Conservation (phyloP, 2,113 vertebrate species). For the Pongo abelii region DNA sequence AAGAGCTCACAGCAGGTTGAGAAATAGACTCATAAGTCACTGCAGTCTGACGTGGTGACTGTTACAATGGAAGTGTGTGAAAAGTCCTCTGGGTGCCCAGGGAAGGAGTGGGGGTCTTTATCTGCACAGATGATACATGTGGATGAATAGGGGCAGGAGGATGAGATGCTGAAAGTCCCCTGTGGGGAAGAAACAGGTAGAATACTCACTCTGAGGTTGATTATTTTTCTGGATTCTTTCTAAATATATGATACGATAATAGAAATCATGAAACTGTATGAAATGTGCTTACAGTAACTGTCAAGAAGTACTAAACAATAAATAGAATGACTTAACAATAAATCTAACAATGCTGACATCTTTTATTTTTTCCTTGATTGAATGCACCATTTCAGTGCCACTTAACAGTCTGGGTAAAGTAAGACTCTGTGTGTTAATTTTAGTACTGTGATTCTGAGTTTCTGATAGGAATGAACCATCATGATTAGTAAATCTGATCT, state of each 20-base stretch:
- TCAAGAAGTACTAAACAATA: neutral
- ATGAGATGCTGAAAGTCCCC: neutral
- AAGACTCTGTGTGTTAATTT: neutral
- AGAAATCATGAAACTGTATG: neutral
- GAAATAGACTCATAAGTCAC: neutral
- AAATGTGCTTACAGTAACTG: neutral
- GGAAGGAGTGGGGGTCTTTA: neutral
- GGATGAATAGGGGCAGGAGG: neutral
- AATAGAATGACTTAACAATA: neutral
- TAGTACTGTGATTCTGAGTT: neutral
- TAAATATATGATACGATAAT: neutral
- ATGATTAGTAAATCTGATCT: neutral
- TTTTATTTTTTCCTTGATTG: neutral
- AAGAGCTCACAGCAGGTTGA: neutral
- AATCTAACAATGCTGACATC: neutral
- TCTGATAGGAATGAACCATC: conserved; percentile 24
- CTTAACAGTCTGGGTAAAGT: neutral
- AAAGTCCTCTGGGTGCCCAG: accelerated
- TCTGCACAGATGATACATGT: neutral
- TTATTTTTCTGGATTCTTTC: neutral
- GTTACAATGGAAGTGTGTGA: neutral
- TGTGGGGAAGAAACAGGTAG: neutral
- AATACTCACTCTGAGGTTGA: neutral
- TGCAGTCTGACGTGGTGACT: neutral
- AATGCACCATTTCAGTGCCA: neutral